Evolutionary conservation across 2,797 vertebrate species (phyloP), one percentile per base, ranked within the genome.

Genomic region (Galago senegalensis): DNA sequence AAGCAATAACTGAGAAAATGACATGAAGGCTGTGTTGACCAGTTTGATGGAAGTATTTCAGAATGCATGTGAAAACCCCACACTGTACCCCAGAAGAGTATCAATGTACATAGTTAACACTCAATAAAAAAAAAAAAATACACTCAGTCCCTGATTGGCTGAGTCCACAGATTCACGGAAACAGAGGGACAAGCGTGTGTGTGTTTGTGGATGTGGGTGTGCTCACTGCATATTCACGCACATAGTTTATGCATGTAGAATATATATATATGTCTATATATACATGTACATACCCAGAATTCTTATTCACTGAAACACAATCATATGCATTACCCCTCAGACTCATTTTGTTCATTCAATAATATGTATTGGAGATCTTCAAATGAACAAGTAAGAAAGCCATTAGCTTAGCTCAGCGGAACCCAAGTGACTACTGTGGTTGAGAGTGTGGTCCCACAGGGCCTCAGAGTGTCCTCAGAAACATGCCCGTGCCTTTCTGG

Each of bases 251-350:
- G n/a, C 8, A 85, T 72, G 13, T 60, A n/a, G 80, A 93, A 43
- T 46, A 80, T n/a, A 25, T 2, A 46, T 92, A 12, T 60, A 7
- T 70, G 56, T 13, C 20, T 27, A 76, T 43, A 43, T 6, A 77
- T 8, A 29, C 17, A 89, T 14, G 86, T 93, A 27, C 25, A 72
- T 1, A 79, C 0, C 17, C 43, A 46, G 53, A 87, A 89, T 63
- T 87, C 3, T 70, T 95, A 87, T 79, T 69, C 69, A 90, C 8
- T 63, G 53, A 83, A 96, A 79, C 29, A 83, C 34, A 91, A 79
- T 81, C 73, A 63, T 58, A 67, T 60, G 17, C 13, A 49, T 37
- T 75, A 63, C 69, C 86, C 86, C 21, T 80, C 73, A 89, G 46
- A 40, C 61, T 95, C 56, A 58, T 10, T 70, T 76, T 87, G n/a